phyloP scores from a whole-genome alignment of 1,140 invertebrate species.

The Gyrodactylus salaris region DNA sequence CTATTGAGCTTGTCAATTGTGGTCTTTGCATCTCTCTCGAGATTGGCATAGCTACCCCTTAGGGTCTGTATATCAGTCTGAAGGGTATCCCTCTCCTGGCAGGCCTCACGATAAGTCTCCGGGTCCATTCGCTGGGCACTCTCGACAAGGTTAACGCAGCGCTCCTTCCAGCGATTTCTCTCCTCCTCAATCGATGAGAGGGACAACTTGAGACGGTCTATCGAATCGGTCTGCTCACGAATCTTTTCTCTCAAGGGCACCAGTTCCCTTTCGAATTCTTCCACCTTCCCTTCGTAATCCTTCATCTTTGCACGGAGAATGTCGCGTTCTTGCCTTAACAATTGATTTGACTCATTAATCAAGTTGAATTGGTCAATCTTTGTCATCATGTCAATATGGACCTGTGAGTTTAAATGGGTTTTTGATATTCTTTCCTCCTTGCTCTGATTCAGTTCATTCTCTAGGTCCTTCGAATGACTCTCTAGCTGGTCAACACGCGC shows the following conservation, averaged over 20 bases:
- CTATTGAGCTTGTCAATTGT: not conserved
- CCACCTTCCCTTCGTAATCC: not conserved
- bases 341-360: not conserved
- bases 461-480: not conserved
- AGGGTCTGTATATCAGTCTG: too few relatives aligned
- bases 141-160: not conserved
- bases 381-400: not conserved
- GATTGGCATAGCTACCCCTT: too few relatives aligned
- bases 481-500: not conserved
- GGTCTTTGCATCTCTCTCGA: too few relatives aligned
- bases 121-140: constrained; percentile 3
- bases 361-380: not conserved
- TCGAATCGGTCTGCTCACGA: not conserved
- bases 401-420: not conserved
- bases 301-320: not conserved
- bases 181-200: not conserved
- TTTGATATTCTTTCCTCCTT: not conserved
- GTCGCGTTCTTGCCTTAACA: not conserved
- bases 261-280: not conserved
- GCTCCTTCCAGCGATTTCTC: constrained; percentile 3
- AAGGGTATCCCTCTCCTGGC: not conserved
- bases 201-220: not conserved
- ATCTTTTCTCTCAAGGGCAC: not conserved
- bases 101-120: not conserved
- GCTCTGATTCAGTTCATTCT: not conserved